Base-by-base conservation (phyloP, 2,888 invertebrate genomes). In the Spisula subtruncata region DNA sequence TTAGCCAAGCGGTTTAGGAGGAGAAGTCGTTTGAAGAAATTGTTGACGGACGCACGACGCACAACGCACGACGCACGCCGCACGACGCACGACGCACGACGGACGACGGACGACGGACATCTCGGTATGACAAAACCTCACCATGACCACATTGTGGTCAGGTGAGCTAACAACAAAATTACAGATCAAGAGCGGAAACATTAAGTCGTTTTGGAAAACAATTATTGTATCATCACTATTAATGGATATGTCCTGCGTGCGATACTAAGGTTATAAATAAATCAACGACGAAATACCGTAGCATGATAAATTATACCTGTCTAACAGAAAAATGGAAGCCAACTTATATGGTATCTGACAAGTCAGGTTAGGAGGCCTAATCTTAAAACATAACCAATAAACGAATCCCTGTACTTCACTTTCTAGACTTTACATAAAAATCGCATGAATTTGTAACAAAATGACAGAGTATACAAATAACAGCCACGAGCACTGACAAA, bases 401-500 rank as follows among this genome's bases (percentile, higher is more conserved):
- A 85, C 54, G 41, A 54, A 80, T 41, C 85, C 29, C 32, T 51
- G 75, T 84, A 25, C 18, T 48, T 56, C 80, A 51, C 51, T 20
- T 51, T 41, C 85, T 29, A 56, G 51, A 51, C 51, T 90, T 85
- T 56, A 87, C 87, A 90, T 87, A 85, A 90, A 87, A 90, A 90
- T 90, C 85, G 46, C 60, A 90, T 90, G 90, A 90, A 87, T 82
- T 66, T 86, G 80, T 48, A 81, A 60, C 46, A 35, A 80, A 86
- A 89, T 89, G 89, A 89, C 86, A 86, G 79, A 41, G 80, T 82
- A 32, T 79, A 80, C 71, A 83, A 89, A 84, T 80, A 60, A 89
- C 83, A 86, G 48, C 56, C 51, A 48, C 35, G 35, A 75, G 35
- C 20, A 81, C 81, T 89, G 89, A 89, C 89, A 89, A 83, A 80